Evolutionary conservation across 1,140 invertebrate genomes (phyloP).

Genomic region (Euura saliciscinereae): DNA sequence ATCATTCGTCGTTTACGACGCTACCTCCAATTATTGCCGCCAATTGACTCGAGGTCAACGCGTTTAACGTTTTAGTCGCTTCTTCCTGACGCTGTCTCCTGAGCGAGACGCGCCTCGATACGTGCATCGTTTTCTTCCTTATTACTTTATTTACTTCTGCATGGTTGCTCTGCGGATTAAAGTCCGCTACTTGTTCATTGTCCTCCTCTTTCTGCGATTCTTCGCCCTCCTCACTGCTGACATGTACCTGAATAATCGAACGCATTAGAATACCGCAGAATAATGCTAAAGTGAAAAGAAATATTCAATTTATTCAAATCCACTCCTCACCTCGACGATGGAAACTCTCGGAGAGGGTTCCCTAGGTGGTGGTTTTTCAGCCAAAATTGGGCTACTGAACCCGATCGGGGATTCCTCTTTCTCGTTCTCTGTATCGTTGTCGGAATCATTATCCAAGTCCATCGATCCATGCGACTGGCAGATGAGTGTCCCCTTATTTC

Average conservation of each 20-base stretch:
- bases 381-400: conserved; percentile 34
- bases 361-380: conserved; percentile 33
- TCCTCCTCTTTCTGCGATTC: conserved; percentile 40
- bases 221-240: conserved; percentile 47
- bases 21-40: conserved; percentile 41
- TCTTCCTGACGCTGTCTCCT: conserved; percentile 19
- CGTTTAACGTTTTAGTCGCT: conserved; percentile 19
- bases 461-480: conserved; percentile 40
- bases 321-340: conserved; percentile 46
- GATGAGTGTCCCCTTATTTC: conserved; percentile 34
- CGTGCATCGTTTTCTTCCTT: conserved; percentile 14
- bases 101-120: conserved; percentile 9
- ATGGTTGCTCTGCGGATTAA: conserved; percentile 19
- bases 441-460: conserved; percentile 40
- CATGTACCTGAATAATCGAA: conserved; percentile 32
- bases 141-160: conserved; percentile 14
- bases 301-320: conserved; percentile 17
- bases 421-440: conserved; percentile 41
- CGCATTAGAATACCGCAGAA: no score
- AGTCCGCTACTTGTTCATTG: conserved; percentile 28
- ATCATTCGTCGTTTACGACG: conserved; percentile 2
- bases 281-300: conserved; percentile 21
- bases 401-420: conserved; percentile 40
- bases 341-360: conserved; percentile 46
- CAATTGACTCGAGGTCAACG: conserved; percentile 43